Base-by-base conservation (phyloP, 2,888 invertebrate species). In the Microctonus brassicae region DNA sequence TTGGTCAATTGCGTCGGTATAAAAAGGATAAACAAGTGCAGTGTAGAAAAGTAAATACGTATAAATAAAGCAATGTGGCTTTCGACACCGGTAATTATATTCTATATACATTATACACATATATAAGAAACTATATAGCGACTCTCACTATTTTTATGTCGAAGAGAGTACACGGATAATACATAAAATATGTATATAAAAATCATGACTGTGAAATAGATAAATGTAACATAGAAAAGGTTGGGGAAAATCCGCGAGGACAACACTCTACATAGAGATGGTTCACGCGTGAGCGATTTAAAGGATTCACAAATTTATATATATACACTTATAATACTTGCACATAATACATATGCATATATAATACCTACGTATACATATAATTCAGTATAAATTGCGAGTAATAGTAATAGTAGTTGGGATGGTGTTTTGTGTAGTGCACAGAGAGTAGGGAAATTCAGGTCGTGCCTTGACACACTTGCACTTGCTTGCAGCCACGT, bases 401-500 rank as follows among this genome's bases (percentile, higher is more conserved):
- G 55, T 53, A 22, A 17, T 39, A 57, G 66, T 17, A n/a, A 26
- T 29, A 63, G 47, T 63, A 42, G 47, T 55, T 55, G 66, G 33
- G 57, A 63, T 67, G 63, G 62, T 63, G 60, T 34, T 64, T 57
- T 69, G n/a, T 53, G 61, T 70, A 69, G 61, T 73, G 72, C 57
- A 66, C 65, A 73, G 78, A 76, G 76, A 85, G 86, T 83, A 86
- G 86, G 87, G 87, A 87, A 87, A 87, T 87, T 87, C 86, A 87
- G 87, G 87, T 87, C 87, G 87, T 85, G 87, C 87, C 87, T 87
- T 86, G 86, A 87, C 87, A 87, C 82, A 87, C 85, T 86, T 86
- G 86, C 85, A 83, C 86, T 86, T 84, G 86, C 47, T 39, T 20
- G 47, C 47, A 17, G 47, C 85, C 86, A 86, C 86, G 86, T 86